Evolutionary conservation across 2,797 vertebrate species (phyloP).

Genomic region (Rhynchotus rufescens): DNA sequence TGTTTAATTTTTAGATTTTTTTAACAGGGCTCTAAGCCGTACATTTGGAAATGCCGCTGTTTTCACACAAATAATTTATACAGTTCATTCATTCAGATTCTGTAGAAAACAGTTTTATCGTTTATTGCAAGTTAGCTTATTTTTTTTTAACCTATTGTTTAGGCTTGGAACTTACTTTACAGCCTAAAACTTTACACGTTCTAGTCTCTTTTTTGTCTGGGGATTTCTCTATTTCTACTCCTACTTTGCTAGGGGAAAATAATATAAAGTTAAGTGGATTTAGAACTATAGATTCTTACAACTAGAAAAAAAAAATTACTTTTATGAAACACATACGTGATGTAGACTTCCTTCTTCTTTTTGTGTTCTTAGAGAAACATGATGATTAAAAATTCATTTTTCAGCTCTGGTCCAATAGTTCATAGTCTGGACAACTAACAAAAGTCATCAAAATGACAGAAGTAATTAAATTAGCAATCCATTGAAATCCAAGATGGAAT

Average conservation of each 20-base stretch:
- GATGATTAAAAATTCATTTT: neutral
- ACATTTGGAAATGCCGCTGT: constrained; percentile 72
- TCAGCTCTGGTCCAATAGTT: neutral
- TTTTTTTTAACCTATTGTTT: constrained; percentile 29
- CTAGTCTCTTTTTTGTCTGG: neutral
- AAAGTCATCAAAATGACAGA: neutral
- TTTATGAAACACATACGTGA: neutral
- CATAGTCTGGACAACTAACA: neutral
- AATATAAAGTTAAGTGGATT: constrained; percentile 33
- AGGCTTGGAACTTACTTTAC: constrained; percentile 16
- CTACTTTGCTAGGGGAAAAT: constrained; percentile 25
- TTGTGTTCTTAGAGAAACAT: neutral
- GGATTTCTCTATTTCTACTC: constrained; percentile 39
- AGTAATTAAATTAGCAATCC: constrained; percentile 40
- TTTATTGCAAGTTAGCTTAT: constrained; percentile 38
- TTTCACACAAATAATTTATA: constrained; percentile 78
- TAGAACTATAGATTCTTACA: neutral
- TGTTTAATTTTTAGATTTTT: constrained; percentile 93
- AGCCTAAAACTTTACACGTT: constrained; percentile 28
- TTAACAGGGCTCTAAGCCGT: constrained; percentile 67
- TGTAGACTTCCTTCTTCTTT: neutral
- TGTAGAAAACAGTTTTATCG: constrained; percentile 58
- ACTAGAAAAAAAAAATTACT: neutral
- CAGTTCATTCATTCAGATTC: constrained; percentile 57
- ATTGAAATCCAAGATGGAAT: constrained; percentile 1